Evolutionary conservation across 2,888 invertebrate species (phyloP).

Genomic region (Rapana venosa): DNA sequence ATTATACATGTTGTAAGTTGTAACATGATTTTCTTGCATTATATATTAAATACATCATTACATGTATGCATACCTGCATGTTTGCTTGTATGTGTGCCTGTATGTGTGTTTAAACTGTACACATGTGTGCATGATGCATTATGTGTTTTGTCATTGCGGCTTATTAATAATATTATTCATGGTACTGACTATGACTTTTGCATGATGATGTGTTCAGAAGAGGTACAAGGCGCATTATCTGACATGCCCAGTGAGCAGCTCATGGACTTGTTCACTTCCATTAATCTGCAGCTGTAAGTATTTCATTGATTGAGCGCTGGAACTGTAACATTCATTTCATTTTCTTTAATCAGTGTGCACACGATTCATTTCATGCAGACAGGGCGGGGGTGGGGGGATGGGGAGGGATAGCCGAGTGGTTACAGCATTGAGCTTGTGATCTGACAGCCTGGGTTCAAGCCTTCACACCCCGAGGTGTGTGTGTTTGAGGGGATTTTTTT

Average conservation of each 20-base stretch:
- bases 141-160: neutral
- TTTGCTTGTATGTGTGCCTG: neutral
- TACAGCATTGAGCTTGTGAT: too few relatives aligned
- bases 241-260: constrained; percentile 82
- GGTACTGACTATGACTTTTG: neutral
- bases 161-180: neutral
- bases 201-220: neutral
- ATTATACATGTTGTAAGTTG: neutral
- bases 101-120: neutral
- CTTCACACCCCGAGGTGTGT: too few relatives aligned
- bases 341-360: too few relatives aligned
- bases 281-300: constrained; percentile 83
- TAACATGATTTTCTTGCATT: neutral
- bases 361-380: too few relatives aligned
- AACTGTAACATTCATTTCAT: too few relatives aligned
- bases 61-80: constrained; percentile 45
- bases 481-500: neutral
- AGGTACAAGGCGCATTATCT: neutral
- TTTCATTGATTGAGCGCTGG: neutral
- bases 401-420: too few relatives aligned
- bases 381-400: too few relatives aligned
- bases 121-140: neutral
- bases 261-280: constrained; percentile 86
- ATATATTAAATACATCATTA: neutral
- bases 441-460: too few relatives aligned